Conservation (phyloP, 2,888 invertebrate species). For the Dasypolia templi region DNA sequence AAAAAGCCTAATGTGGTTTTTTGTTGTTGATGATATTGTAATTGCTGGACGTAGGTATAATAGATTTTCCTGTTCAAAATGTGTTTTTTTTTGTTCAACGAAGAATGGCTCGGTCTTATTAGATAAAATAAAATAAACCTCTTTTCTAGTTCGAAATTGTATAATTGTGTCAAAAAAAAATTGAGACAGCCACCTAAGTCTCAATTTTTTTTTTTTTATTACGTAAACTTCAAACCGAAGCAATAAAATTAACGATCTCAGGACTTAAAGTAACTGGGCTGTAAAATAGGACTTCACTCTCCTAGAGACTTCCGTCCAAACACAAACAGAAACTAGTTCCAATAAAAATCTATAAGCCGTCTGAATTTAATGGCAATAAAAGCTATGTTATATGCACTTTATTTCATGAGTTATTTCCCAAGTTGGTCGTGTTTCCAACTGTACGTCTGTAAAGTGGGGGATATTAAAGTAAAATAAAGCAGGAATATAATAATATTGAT, state of each 20-base stretch:
- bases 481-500: neutral
- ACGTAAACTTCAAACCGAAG: neutral
- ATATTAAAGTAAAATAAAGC: conserved; percentile 5
- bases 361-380: conserved; percentile 39
- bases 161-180: too few species aligned
- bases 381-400: conserved; percentile 42
- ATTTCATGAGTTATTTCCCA: conserved; percentile 41
- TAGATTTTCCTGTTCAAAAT: neutral
- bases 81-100: neutral
- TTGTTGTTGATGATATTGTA: neutral
- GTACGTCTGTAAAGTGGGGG: neutral
- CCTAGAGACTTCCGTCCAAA: conserved; percentile 12
- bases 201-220: too few species aligned
- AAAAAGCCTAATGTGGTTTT: conserved; percentile 1
- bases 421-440: conserved; percentile 14
- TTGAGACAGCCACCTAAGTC: too few species aligned
- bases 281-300: conserved; percentile 22
- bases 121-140: neutral
- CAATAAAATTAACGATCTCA: neutral
- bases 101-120: neutral
- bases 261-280: neutral
- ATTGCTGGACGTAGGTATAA: neutral
- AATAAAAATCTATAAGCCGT: conserved; percentile 38
- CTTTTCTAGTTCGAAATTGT: neutral
- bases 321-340: conserved; percentile 32